These are phyloP conservation scores for Eleginops maclovinus DNA, from an alignment of 2,113 vertebrate species.

Conservation along the genomic window DNA sequence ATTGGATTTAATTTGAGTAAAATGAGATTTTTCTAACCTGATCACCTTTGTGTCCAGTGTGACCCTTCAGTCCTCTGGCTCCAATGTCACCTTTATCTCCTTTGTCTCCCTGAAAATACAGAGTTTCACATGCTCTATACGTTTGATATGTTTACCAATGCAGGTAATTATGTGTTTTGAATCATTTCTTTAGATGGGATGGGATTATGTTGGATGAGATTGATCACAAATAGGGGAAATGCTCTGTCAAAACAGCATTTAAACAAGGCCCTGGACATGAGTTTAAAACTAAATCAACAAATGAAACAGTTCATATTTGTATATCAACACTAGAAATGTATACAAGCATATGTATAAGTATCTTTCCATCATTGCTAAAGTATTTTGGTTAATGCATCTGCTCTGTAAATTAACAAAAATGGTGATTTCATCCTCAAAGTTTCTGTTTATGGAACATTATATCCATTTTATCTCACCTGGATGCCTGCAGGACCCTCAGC, in stretches of 20 bases:
- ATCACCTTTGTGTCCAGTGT: slow-evolving; percentile 85
- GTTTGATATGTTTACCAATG: not conserved
- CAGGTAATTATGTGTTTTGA: too few species aligned
- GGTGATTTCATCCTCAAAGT: not conserved
- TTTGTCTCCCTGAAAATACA: slow-evolving; percentile 78
- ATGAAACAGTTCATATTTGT: too few species aligned
- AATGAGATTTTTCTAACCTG: slow-evolving; percentile 68
- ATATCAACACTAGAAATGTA: too few species aligned
- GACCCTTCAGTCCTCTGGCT: slow-evolving; percentile 82
- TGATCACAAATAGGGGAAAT: too few species aligned
- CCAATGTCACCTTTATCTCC: slow-evolving; percentile 81
- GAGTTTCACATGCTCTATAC: not conserved
- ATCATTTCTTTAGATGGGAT: not conserved
- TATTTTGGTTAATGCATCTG: not conserved
- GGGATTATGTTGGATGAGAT: too few species aligned
- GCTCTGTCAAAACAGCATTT: too few species aligned
- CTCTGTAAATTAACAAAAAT: not conserved
- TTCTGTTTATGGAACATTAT: not conserved
- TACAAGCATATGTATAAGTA: too few species aligned
- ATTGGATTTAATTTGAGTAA: not conserved
- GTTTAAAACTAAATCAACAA: too few species aligned
- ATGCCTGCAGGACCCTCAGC: slow-evolving; percentile 75
- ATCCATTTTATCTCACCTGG: slow-evolving; percentile 63
- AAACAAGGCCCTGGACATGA: too few species aligned
- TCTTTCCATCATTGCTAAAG: not conserved